These are phyloP conservation scores for Epsilonema sp. DNA, from an alignment of 2,888 invertebrate genomes.

Conservation along the genomic window DNA sequence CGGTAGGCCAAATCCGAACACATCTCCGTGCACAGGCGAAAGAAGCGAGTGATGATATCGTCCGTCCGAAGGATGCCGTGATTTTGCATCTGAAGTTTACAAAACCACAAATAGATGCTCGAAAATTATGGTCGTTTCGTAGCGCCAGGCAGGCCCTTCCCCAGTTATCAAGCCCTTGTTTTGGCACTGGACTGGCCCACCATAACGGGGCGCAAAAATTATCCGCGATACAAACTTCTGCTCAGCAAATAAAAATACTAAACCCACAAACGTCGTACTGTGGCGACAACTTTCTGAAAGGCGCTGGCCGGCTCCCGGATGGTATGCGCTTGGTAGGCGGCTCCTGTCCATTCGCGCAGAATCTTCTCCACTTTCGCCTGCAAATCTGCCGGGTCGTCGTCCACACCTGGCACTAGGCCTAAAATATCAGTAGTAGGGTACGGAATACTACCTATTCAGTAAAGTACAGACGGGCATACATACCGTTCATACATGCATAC, in stretches of 20 bases:
- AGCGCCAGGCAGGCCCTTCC: neutral
- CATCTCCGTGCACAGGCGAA: constrained; percentile 83
- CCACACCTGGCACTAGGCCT: too few relatives aligned
- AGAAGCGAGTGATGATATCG: constrained; percentile 86
- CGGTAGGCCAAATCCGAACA: constrained; percentile 85
- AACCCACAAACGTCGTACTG: too few relatives aligned
- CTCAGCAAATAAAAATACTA: too few relatives aligned
- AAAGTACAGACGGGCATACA: too few relatives aligned
- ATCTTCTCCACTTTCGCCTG: constrained; percentile 84
- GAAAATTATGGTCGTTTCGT: neutral
- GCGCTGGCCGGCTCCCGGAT: constrained; percentile 43
- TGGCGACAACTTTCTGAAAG: constrained; percentile 64
- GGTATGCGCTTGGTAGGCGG: constrained; percentile 47
- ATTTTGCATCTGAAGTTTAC: constrained; percentile 56
- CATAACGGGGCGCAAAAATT: too few relatives aligned
- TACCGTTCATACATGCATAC: too few relatives aligned
- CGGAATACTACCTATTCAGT: too few relatives aligned
- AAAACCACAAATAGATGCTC: too few relatives aligned
- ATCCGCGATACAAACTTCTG: too few relatives aligned
- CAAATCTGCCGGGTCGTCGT: constrained; percentile 30
- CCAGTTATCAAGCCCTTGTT: too few relatives aligned
- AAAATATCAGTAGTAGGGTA: too few relatives aligned
- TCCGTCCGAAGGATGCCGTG: constrained; percentile 90
- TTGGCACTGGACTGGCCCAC: too few relatives aligned
- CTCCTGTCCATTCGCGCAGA: constrained; percentile 79